These are phyloP conservation scores for Sebastes vulpes DNA, from an alignment of 2,797 vertebrate species.

Conservation along the genomic window DNA sequence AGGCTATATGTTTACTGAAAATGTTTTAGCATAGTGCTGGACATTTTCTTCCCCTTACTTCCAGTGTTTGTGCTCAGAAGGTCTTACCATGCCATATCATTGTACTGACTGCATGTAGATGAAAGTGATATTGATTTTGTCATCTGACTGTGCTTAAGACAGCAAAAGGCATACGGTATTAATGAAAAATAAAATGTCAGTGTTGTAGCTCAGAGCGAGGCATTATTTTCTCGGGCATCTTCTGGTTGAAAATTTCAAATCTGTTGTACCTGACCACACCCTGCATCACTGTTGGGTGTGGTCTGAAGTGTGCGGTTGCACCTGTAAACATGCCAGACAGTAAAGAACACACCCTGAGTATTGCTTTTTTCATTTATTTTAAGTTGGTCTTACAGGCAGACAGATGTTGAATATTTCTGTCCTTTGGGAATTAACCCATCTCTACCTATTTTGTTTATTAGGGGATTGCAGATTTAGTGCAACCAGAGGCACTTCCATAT, in stretches of 20 bases:
- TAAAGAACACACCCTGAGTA: background rate
- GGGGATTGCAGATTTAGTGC: slow-evolving; percentile 83
- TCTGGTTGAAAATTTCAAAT: background rate
- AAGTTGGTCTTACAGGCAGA: background rate
- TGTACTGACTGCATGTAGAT: background rate
- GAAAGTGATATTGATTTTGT: background rate
- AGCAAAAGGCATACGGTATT: background rate
- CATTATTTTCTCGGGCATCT: background rate
- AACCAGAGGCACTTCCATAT: slow-evolving; percentile 78
- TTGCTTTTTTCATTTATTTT: background rate
- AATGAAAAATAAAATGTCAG: background rate
- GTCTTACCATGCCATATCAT: background rate
- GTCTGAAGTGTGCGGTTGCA: background rate
- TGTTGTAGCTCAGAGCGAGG: background rate
- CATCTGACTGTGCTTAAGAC: background rate
- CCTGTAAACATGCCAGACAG: background rate
- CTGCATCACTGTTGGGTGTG: background rate
- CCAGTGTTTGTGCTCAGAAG: background rate
- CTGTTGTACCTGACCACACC: background rate
- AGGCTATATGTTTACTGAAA: background rate
- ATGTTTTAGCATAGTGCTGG: background rate
- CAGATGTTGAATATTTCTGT: background rate
- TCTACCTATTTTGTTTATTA: slow-evolving; percentile 39
- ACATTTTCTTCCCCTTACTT: background rate
- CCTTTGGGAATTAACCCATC: background rate